Conservation (phyloP, 1,140 invertebrate genomes). For the Archegozetes longisetosus region DNA sequence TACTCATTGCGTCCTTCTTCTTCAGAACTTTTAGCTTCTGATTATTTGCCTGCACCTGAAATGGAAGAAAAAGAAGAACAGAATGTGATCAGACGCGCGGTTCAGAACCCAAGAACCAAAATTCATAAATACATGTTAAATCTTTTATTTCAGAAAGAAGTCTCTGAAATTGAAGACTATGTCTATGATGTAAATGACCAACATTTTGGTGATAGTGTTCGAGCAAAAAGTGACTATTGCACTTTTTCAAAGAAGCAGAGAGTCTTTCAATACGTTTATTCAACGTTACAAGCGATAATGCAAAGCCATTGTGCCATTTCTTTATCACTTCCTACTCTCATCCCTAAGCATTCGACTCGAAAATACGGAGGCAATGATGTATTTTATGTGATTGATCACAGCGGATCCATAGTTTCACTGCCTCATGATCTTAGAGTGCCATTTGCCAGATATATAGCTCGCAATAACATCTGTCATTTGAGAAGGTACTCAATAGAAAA, state of each 20-base stretch:
- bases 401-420: constrained; percentile 57
- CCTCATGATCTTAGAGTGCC: constrained; percentile 47
- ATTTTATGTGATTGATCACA: constrained; percentile 57
- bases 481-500: constrained; percentile 69
- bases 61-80: constrained; percentile 61
- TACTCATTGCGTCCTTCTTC: constrained; percentile 61
- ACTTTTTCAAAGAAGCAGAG: constrained; percentile 12
- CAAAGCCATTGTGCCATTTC: constrained; percentile 18
- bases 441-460: constrained; percentile 65
- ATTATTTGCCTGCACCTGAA: constrained; percentile 55
- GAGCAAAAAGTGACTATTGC: constrained; percentile 19
- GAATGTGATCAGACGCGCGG: constrained; percentile 53
- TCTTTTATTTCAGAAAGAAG: constrained; percentile 35
- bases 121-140: constrained; percentile 56
- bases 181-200: constrained; percentile 50
- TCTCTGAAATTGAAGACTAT: constrained; percentile 47
- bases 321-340: constrained; percentile 19
- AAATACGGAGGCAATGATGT: constrained; percentile 22
- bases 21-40: constrained; percentile 58
- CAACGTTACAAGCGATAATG: constrained; percentile 45
- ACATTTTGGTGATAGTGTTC: constrained; percentile 27
- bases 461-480: constrained; percentile 55
- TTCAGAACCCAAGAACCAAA: constrained; percentile 61
- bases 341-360: constrained; percentile 17
- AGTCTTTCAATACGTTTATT: constrained; percentile 23